Percentiles rank a stretch among this genome's conserved stretches.
These are phyloP conservation scores for Coelopa pilipes DNA, from an alignment of 2,888 invertebrate genomes.

Conservation along the genomic window DNA sequence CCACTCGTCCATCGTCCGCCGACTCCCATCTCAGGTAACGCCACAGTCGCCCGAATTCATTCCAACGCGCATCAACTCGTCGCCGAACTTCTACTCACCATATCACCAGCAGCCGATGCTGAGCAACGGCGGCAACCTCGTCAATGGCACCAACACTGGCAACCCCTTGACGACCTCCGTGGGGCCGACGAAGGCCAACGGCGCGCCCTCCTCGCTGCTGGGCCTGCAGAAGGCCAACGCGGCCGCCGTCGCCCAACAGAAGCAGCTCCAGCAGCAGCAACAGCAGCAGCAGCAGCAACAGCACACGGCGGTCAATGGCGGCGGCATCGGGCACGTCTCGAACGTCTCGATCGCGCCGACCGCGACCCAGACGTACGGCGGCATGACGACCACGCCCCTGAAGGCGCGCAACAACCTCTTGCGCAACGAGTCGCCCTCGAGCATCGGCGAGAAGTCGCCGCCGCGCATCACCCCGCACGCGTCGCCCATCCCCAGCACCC, in stretches of 20 bases:
- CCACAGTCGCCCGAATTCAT: constrained; percentile 70
- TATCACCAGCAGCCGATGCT: constrained; percentile 61
- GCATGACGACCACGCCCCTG: constrained; percentile 59
- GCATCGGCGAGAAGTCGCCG: constrained; percentile 66
- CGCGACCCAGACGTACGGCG: constrained; percentile 52
- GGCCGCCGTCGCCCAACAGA: constrained; percentile 59
- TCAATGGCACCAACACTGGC: constrained; percentile 47
- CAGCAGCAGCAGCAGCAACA: constrained; percentile 43
- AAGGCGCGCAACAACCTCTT: constrained; percentile 57
- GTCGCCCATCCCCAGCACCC: constrained; percentile 66
- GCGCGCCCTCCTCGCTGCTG: constrained; percentile 53
- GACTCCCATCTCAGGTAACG: constrained; percentile 65
- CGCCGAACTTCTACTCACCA: constrained; percentile 65
- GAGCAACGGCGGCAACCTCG: constrained; percentile 56
- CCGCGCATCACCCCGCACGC: constrained; percentile 68
- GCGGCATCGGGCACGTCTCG: constrained; percentile 42
- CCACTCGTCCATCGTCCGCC: background rate
- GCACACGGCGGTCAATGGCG: constrained; percentile 53
- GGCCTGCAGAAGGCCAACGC: constrained; percentile 59
- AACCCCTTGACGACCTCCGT: constrained; percentile 49
- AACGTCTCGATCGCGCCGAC: constrained; percentile 42
- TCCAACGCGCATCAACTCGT: constrained; percentile 67
- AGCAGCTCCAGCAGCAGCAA: constrained; percentile 53
- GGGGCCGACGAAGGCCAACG: constrained; percentile 56
- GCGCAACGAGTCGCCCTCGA: constrained; percentile 61